phyloP scores from a whole-genome alignment of 2,113 vertebrate genomes.

The Macrotis lagotis region DNA sequence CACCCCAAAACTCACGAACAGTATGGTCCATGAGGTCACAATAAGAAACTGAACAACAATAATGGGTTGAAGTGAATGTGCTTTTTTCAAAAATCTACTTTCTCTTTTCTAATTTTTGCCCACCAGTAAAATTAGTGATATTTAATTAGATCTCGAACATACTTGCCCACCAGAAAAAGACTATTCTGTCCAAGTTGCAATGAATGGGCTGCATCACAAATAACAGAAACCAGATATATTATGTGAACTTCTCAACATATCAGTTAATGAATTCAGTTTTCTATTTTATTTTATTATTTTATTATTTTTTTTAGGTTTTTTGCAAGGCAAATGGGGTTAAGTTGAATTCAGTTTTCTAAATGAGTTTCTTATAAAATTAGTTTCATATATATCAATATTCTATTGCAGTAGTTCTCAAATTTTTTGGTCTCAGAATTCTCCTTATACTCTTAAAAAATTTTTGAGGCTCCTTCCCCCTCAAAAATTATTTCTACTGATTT shows the following conservation, averaged over 20 bases:
- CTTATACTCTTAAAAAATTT: background rate
- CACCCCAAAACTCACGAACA: slow-evolving; percentile 18
- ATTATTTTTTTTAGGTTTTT: no score
- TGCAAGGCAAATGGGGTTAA: no score
- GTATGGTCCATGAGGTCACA: background rate
- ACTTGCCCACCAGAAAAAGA: slow-evolving; percentile 25
- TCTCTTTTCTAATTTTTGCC: slow-evolving; percentile 51
- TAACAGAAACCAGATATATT: background rate
- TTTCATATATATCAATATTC: slow-evolving; percentile 10
- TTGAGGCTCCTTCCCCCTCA: background rate
- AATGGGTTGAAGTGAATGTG: slow-evolving; percentile 35
- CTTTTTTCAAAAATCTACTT: slow-evolving; percentile 43
- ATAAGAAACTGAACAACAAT: slow-evolving; percentile 44
- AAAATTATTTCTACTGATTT: background rate
- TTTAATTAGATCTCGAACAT: slow-evolving; percentile 53
- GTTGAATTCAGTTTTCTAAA: no score
- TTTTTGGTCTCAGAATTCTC: background rate
- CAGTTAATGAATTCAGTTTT: background rate
- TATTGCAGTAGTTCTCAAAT: background rate
- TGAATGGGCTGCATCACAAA: background rate
- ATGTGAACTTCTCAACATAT: background rate
- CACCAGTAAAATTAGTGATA: slow-evolving; percentile 43
- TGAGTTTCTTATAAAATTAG: slow-evolving; percentile 40
- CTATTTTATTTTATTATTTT: no score
- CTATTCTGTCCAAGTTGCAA: background rate